Percentiles rank a stretch among this genome's conserved stretches.
phyloP scores from a whole-genome alignment of 2,797 vertebrate genomes.

The Menidia menidia region DNA sequence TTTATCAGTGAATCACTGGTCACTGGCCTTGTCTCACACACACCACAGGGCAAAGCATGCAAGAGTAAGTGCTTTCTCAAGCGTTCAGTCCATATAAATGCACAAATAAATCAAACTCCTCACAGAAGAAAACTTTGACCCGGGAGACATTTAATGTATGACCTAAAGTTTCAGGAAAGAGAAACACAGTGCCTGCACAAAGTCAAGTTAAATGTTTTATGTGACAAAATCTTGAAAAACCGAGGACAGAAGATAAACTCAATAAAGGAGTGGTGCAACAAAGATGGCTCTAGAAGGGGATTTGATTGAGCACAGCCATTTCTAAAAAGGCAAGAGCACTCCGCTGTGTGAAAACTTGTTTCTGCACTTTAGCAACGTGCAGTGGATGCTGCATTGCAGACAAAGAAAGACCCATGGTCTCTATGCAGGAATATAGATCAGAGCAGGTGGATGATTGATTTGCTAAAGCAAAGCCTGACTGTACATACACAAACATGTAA shows the following conservation, averaged over 20 bases:
- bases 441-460: conserved; percentile 51
- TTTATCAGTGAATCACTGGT: conserved; percentile 79
- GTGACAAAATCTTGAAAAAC: conserved; percentile 18
- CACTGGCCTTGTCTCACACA: conserved; percentile 69
- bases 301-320: conserved; percentile 33
- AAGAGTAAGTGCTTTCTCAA: conserved; percentile 69
- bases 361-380: conserved; percentile 11
- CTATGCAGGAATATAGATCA: conserved; percentile 42
- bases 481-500: neutral
- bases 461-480: conserved; percentile 10
- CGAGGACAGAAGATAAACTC: conserved; percentile 1
- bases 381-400: conserved; percentile 34
- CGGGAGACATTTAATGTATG: conserved; percentile 52
- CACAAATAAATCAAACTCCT: conserved; percentile 80
- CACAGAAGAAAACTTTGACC: conserved; percentile 62
- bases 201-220: conserved; percentile 21
- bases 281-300: conserved; percentile 29
- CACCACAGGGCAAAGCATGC: conserved; percentile 67
- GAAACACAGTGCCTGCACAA: neutral
- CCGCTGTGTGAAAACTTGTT: conserved; percentile 22
- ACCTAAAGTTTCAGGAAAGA: conserved; percentile 33
- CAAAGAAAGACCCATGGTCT: conserved; percentile 16
- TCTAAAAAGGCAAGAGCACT: conserved; percentile 26
- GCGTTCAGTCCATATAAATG: conserved; percentile 74
- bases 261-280: conserved; percentile 13